Percentiles rank a stretch among this genome's conserved stretches.
Conservation (phyloP, 2,797 vertebrate genomes). For the Pelochelys cantorii region DNA sequence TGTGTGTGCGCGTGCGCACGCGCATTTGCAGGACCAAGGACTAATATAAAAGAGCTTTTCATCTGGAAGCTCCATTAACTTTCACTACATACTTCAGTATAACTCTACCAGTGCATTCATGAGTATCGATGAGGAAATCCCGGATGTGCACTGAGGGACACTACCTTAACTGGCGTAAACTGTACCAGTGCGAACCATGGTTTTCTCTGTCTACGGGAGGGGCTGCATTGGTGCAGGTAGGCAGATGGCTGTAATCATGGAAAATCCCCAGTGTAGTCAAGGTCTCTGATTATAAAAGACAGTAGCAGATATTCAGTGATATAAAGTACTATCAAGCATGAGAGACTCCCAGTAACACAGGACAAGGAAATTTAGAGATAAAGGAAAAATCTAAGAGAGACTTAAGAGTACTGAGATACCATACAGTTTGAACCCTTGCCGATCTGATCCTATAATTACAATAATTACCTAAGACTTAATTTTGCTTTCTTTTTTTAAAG, state of each 20-base stretch:
- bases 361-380: neutral
- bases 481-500: constrained; percentile 44
- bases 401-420: neutral
- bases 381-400: neutral
- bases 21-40: constrained; percentile 8
- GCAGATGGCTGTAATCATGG: accelerated
- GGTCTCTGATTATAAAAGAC: neutral
- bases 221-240: neutral
- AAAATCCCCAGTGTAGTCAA: accelerated
- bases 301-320: accelerated
- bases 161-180: neutral
- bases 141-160: neutral
- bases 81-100: accelerated
- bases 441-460: constrained; percentile 10
- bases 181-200: neutral
- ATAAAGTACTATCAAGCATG: neutral
- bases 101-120: neutral
- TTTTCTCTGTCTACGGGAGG: neutral
- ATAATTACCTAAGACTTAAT: constrained; percentile 33
- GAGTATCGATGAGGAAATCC: neutral
- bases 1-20: neutral
- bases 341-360: neutral
- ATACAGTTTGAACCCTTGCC: neutral
- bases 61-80: neutral
- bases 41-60: constrained; percentile 8